Conservation (phyloP, 1,140 invertebrate species). For the Sycophaga agraensis region DNA sequence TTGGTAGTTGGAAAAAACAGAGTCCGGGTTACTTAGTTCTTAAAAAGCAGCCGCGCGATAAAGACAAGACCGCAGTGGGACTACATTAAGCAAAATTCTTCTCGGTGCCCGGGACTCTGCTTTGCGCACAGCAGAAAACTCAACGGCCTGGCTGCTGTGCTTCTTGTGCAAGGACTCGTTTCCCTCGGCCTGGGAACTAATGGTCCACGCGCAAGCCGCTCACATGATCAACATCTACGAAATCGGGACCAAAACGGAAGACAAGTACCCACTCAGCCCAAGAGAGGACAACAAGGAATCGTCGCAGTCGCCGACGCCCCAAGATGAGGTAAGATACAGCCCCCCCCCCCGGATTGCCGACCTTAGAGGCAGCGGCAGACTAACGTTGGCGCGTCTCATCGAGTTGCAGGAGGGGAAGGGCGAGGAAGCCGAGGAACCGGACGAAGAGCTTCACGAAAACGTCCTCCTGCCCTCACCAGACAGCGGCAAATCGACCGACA, state of each 20-base stretch:
- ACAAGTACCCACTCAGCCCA: slow-evolving; percentile 44
- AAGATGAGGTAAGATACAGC: slow-evolving; percentile 10
- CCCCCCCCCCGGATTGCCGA: too few species aligned
- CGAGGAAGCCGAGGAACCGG: slow-evolving; percentile 44
- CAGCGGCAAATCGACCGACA: slow-evolving; percentile 53
- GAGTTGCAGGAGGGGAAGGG: too few species aligned
- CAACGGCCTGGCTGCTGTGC: slow-evolving; percentile 66
- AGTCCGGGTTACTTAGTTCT: too few species aligned
- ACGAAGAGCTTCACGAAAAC: slow-evolving; percentile 48
- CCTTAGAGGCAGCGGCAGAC: too few species aligned
- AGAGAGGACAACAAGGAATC: slow-evolving; percentile 38
- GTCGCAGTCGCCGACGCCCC: slow-evolving; percentile 23
- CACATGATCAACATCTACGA: slow-evolving; percentile 83
- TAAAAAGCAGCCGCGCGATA: too few species aligned
- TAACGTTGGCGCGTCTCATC: too few species aligned
- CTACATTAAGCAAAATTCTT: too few species aligned
- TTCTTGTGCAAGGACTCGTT: slow-evolving; percentile 79
- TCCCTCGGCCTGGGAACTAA: slow-evolving; percentile 75
- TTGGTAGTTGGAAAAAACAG: too few species aligned
- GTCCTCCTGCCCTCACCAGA: slow-evolving; percentile 48
- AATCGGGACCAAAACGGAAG: slow-evolving; percentile 60
- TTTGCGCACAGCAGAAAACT: slow-evolving; percentile 42
- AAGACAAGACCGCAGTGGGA: too few species aligned
- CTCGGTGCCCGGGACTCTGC: too few species aligned
- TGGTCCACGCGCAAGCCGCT: slow-evolving; percentile 77